phyloP scores from a whole-genome alignment of 2,797 vertebrate genomes.

The Discoglossus pictus region DNA sequence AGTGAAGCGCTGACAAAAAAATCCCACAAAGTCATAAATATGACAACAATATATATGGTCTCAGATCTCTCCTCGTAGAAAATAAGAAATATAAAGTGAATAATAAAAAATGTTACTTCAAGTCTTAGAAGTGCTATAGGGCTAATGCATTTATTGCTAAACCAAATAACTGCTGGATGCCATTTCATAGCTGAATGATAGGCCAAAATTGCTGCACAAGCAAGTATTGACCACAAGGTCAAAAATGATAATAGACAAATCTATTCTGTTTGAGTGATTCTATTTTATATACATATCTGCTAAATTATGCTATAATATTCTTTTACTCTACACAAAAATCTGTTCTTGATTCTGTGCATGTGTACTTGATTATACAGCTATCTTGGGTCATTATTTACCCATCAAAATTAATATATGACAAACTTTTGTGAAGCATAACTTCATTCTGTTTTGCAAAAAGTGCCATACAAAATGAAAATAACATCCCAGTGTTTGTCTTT shows the following conservation, averaged over 20 bases:
- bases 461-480: background rate
- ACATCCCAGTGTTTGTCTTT: too few relatives aligned
- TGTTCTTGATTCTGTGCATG: background rate
- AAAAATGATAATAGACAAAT: background rate
- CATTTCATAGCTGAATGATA: constrained; percentile 15
- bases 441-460: background rate
- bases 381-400: constrained; percentile 8
- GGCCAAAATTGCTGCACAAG: constrained; percentile 5
- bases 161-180: constrained; percentile 8
- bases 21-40: constrained; percentile 14
- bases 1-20: background rate
- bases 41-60: constrained; percentile 23
- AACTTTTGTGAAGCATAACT: background rate
- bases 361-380: background rate
- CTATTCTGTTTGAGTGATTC: background rate
- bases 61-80: constrained; percentile 4
- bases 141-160: constrained; percentile 10
- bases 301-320: background rate
- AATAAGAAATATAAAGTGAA: constrained; percentile 22
- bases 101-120: constrained; percentile 25
- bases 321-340: background rate
- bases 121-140: background rate
- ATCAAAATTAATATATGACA: background rate
- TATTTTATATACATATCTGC: background rate
- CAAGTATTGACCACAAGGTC: background rate